phyloP scores from a whole-genome alignment of 2,888 invertebrate species.

The Melieria omissa region DNA sequence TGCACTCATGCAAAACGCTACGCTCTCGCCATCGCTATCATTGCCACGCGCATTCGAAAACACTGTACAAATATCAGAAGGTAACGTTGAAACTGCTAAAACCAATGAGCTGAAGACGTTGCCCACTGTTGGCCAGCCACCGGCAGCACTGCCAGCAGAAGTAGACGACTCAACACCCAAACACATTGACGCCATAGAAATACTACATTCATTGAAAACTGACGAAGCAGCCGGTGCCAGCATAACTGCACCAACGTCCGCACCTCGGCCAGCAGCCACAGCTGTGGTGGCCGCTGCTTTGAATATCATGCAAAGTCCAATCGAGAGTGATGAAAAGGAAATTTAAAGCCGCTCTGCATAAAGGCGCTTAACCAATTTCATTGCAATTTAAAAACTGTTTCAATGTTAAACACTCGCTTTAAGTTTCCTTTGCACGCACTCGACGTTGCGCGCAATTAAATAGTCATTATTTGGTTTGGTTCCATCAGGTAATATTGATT shows the following conservation, averaged over 20 bases:
- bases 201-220: conserved; percentile 27
- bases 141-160: no score
- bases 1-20: not conserved
- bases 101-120: no score
- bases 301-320: conserved; percentile 43
- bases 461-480: conserved; percentile 2
- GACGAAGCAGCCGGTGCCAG: conserved; percentile 29
- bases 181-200: conserved; percentile 21
- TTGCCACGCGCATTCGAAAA: conserved; percentile 31
- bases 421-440: conserved; percentile 13
- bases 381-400: not conserved
- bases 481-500: conserved; percentile 41
- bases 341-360: conserved; percentile 43
- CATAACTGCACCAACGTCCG: conserved; percentile 16
- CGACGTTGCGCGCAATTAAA: not conserved
- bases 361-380: not conserved
- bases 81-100: no score
- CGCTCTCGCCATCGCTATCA: conserved; percentile 27
- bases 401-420: not conserved
- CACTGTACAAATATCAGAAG: conserved; percentile 1
- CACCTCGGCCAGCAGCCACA: conserved; percentile 12
- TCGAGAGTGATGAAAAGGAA: conserved; percentile 46
- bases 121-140: no score
- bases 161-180: not conserved
- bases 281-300: conserved; percentile 31